These are phyloP conservation scores for Pseudobourletiella spinata DNA, from an alignment of 1,140 invertebrate species.

Conservation along the genomic window DNA sequence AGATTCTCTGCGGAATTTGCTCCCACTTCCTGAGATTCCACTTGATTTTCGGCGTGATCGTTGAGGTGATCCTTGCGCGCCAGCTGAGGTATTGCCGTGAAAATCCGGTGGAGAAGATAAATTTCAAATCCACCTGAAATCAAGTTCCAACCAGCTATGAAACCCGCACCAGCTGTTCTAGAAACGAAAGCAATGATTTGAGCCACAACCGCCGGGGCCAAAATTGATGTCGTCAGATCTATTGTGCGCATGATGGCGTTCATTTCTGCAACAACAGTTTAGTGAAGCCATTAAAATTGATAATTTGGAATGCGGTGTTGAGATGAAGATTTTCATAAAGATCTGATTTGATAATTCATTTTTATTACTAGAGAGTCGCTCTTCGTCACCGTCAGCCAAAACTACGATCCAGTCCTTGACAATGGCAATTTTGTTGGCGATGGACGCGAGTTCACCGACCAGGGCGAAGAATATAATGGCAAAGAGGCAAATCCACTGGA, in stretches of 20 bases:
- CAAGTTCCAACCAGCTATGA: slow-evolving; percentile 48
- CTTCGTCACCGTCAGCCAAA: slow-evolving; percentile 39
- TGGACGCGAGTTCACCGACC: slow-evolving; percentile 41
- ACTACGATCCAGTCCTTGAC: slow-evolving; percentile 50
- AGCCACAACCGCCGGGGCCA: slow-evolving; percentile 47
- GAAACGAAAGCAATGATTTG: slow-evolving; percentile 39
- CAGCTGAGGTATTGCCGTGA: slow-evolving; percentile 41
- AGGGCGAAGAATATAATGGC: slow-evolving; percentile 39
- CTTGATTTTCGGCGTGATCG: no score
- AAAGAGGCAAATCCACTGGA: slow-evolving; percentile 21
- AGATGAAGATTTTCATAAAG: no score
- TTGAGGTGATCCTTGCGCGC: no score
- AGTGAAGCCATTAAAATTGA: no score
- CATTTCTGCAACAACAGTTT: no score
- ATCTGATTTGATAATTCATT: no score
- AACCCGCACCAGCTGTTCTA: slow-evolving; percentile 39
- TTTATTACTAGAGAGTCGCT: slow-evolving; percentile 39
- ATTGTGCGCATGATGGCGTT: slow-evolving; percentile 45
- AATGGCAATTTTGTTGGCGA: slow-evolving; percentile 44
- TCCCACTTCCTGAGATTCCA: no score
- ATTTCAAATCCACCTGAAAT: slow-evolving; percentile 46
- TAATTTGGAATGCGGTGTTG: no score
- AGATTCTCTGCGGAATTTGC: no score
- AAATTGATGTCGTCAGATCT: slow-evolving; percentile 44
- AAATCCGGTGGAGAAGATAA: slow-evolving; percentile 43